Conservation (phyloP, 2,888 invertebrate genomes). For the Minunthozetes semirufus region DNA sequence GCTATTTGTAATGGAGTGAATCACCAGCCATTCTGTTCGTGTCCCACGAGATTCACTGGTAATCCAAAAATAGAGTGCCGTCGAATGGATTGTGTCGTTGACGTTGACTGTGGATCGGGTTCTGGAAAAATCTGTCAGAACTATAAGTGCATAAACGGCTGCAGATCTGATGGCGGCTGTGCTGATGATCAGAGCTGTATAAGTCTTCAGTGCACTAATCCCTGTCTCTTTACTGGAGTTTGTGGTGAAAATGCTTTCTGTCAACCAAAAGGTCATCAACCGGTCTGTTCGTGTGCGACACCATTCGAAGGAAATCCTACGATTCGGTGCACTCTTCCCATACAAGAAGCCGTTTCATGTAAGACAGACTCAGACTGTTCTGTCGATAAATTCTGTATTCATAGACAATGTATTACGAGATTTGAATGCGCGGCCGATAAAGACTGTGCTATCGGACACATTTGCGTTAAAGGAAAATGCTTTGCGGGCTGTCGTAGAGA, state of each 20-base stretch:
- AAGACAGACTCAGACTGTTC: slow-evolving; percentile 38
- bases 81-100: slow-evolving; percentile 43
- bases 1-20: slow-evolving; percentile 67
- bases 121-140: slow-evolving; percentile 42
- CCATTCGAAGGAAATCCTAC: slow-evolving; percentile 59
- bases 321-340: slow-evolving; percentile 23
- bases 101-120: slow-evolving; percentile 43
- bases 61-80: slow-evolving; percentile 55
- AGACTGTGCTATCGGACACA: slow-evolving; percentile 43
- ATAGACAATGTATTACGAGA: slow-evolving; percentile 34
- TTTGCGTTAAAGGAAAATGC: slow-evolving; percentile 43
- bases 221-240: slow-evolving; percentile 42
- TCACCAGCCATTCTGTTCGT: slow-evolving; percentile 66
- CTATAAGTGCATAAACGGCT: slow-evolving; percentile 42
- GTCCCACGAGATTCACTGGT: slow-evolving; percentile 72
- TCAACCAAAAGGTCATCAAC: slow-evolving; percentile 71
- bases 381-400: slow-evolving; percentile 33
- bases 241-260: slow-evolving; percentile 77
- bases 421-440: slow-evolving; percentile 47
- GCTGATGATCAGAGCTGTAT: slow-evolving; percentile 41
- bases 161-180: slow-evolving; percentile 42
- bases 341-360: slow-evolving; percentile 37
- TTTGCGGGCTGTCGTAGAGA: slow-evolving; percentile 49
- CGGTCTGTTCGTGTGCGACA: slow-evolving; percentile 66
- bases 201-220: slow-evolving; percentile 42